Conservation (phyloP, 2,113 vertebrate genomes). For the Bubo bubo region DNA sequence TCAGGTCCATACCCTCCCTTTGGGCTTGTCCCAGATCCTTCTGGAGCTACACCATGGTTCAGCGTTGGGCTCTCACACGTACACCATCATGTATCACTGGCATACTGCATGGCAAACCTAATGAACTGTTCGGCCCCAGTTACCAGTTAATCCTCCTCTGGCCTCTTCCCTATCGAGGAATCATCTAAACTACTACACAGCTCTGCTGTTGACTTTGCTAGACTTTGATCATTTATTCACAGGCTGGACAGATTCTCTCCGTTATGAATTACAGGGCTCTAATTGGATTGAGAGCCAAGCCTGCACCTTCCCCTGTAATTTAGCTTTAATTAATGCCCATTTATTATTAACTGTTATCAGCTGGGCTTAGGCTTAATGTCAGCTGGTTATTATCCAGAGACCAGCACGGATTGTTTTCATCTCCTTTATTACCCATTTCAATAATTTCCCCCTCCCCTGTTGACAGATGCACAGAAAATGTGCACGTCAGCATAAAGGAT, state of each 20-base stretch:
- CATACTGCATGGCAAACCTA: background rate
- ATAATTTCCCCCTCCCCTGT: background rate
- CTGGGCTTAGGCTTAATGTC: constrained; percentile 11
- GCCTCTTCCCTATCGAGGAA: background rate
- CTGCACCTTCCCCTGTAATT: constrained; percentile 41
- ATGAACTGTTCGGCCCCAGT: accelerated
- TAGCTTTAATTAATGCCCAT: constrained; percentile 58
- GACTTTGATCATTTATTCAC: constrained; percentile 10
- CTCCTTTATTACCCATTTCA: constrained; percentile 19
- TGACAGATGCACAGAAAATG: constrained; percentile 4
- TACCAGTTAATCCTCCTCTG: background rate
- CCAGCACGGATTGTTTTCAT: constrained; percentile 4
- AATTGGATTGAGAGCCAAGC: constrained; percentile 3
- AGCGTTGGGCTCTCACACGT: background rate
- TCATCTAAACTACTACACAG: background rate
- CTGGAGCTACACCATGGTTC: background rate
- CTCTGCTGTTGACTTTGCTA: background rate
- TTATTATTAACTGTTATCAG: constrained; percentile 49
- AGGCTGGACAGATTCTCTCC: background rate
- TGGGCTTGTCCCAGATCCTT: background rate
- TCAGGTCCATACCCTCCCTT: background rate
- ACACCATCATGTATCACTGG: background rate
- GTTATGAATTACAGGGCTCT: background rate
- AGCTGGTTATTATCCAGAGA: constrained; percentile 23
- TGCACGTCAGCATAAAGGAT: background rate